Percentiles rank a stretch among this genome's conserved stretches.
Conservation (phyloP, 2,888 invertebrate species). For the Tiphia femorata region DNA sequence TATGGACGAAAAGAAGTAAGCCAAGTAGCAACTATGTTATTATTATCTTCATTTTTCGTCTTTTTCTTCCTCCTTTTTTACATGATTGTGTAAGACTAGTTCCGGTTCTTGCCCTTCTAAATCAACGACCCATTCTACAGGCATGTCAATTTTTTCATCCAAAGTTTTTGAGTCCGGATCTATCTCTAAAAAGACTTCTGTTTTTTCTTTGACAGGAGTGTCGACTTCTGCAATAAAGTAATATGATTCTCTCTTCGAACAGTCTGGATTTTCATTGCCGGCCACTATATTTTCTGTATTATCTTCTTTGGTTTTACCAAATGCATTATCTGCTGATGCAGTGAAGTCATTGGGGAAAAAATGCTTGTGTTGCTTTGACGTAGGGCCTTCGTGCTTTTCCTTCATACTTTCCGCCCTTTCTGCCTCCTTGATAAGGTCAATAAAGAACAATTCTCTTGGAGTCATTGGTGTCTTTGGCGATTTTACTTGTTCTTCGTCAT, state of each 20-base stretch:
- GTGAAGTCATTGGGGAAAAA: slow-evolving; percentile 24
- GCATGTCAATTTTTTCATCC: no score
- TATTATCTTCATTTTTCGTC: no score
- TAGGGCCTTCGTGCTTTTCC: background rate
- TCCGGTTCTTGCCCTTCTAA: slow-evolving; percentile 23
- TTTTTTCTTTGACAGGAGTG: slow-evolving; percentile 30
- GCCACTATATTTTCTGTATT: background rate
- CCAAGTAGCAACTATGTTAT: no score
- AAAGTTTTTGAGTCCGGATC: no score
- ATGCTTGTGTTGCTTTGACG: background rate
- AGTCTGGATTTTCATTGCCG: background rate
- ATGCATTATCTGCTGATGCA: background rate
- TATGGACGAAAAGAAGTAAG: background rate
- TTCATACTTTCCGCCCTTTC: slow-evolving; percentile 39
- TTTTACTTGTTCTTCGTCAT: slow-evolving; percentile 11
- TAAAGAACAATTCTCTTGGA: slow-evolving; percentile 67
- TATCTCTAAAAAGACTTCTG: slow-evolving; percentile 43
- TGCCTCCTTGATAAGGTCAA: slow-evolving; percentile 63
- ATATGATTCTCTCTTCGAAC: slow-evolving; percentile 9
- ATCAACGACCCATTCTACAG: slow-evolving; percentile 19
- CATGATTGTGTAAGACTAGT: slow-evolving; percentile 7
- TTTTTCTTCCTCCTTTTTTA: no score
- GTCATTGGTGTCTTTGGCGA: slow-evolving; percentile 51
- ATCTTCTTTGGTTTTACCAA: background rate
- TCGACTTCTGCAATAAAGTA: slow-evolving; percentile 51